Evolutionary conservation across 2,797 vertebrate species (phyloP).

Genomic region (Moxostoma hubbsi): DNA sequence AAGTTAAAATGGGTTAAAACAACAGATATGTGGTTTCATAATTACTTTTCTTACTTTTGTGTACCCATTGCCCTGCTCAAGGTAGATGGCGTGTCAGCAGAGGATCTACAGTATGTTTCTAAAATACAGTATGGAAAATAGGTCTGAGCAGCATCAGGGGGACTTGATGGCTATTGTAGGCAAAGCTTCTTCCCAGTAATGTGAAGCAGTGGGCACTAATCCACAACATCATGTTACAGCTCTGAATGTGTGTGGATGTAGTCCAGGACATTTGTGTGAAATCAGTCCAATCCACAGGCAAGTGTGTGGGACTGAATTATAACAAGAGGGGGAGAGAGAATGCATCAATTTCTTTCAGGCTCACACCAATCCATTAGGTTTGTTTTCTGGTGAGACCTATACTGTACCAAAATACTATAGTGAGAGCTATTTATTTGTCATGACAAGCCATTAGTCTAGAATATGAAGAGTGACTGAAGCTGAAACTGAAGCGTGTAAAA

Average conservation of each 20-base stretch:
- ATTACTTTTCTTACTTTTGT: background rate
- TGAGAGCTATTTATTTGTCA: slow-evolving; percentile 52
- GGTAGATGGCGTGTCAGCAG: background rate
- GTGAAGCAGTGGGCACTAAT: slow-evolving; percentile 65
- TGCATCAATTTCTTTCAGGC: slow-evolving; percentile 27
- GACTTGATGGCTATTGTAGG: slow-evolving; percentile 60
- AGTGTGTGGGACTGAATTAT: slow-evolving; percentile 54
- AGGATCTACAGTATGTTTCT: slow-evolving; percentile 1
- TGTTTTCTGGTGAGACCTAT: slow-evolving; percentile 22
- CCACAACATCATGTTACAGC: slow-evolving; percentile 64
- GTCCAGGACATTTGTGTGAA: slow-evolving; percentile 32
- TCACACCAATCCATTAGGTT: slow-evolving; percentile 46
- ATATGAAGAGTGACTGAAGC: slow-evolving; percentile 39
- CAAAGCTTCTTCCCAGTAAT: slow-evolving; percentile 65
- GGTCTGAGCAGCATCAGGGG: slow-evolving; percentile 35
- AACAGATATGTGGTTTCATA: background rate
- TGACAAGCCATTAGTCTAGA: slow-evolving; percentile 46
- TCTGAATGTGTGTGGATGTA: slow-evolving; percentile 12
- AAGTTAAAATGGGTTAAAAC: background rate
- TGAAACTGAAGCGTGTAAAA: slow-evolving; percentile 7
- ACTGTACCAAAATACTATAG: slow-evolving; percentile 35
- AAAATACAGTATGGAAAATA: slow-evolving; percentile 36
- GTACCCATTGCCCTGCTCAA: background rate
- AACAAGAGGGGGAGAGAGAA: slow-evolving; percentile 36
- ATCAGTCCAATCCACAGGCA: slow-evolving; percentile 42